These are phyloP conservation scores for Protaetia brevitarsis DNA, from an alignment of 1,140 invertebrate species.

Conservation along the genomic window DNA sequence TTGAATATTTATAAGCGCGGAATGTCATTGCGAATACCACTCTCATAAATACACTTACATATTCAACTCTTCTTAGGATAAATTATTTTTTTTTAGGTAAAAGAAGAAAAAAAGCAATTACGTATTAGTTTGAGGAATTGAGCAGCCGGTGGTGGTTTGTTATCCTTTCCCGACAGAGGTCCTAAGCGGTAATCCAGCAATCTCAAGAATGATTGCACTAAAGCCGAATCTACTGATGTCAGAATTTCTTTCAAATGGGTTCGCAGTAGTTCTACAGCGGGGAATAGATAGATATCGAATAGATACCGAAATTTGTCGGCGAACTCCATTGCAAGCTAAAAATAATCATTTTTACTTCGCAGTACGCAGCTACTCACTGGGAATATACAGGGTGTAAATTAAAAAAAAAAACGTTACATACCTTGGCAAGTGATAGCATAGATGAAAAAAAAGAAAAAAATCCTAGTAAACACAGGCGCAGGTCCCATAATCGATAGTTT, in stretches of 20 bases:
- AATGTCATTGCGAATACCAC: no score
- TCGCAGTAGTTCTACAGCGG: conserved; percentile 54
- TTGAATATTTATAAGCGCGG: no score
- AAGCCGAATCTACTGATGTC: conserved; percentile 55
- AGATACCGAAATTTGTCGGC: conserved; percentile 46
- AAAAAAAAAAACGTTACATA: no score
- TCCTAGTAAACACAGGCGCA: no score
- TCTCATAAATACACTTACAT: no score
- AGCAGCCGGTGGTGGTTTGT: conserved; percentile 52
- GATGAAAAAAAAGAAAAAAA: no score
- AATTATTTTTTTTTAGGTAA: neutral
- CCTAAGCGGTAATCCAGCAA: conserved; percentile 57
- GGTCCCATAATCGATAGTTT: no score
- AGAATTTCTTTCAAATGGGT: conserved; percentile 55
- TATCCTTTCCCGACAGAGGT: conserved; percentile 55
- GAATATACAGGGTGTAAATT: no score
- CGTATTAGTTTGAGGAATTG: conserved; percentile 54
- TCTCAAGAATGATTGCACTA: conserved; percentile 58
- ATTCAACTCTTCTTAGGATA: no score
- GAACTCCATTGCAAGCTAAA: conserved; percentile 40
- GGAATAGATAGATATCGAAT: conserved; percentile 60
- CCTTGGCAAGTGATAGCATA: no score
- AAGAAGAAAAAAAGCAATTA: conserved; percentile 46
- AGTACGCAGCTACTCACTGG: no score
- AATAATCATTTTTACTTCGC: no score